phyloP scores from a whole-genome alignment of 2,797 vertebrate genomes.

The Glyptemys insculpta region DNA sequence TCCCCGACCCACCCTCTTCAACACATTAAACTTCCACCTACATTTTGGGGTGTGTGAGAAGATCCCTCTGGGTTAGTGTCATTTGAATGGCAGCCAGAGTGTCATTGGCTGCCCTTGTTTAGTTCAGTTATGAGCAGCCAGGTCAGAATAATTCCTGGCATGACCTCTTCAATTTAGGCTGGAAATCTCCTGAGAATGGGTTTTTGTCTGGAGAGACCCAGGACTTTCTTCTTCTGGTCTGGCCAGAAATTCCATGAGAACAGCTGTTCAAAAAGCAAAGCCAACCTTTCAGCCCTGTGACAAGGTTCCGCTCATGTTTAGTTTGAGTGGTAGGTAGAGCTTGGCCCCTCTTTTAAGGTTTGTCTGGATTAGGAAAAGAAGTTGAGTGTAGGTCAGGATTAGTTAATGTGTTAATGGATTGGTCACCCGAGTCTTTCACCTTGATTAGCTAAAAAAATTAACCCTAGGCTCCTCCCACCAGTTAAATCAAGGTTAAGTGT shows the following conservation, averaged over 20 bases:
- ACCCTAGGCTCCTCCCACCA: not conserved
- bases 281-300: not conserved
- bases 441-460: not conserved
- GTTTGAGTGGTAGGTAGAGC: not conserved
- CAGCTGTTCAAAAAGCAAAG: not conserved
- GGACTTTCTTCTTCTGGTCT: not conserved
- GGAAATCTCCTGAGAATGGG: not conserved
- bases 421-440: not conserved
- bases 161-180: not conserved
- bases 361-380: not conserved
- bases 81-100: not conserved
- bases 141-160: not conserved
- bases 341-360: not conserved
- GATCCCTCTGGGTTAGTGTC: not conserved
- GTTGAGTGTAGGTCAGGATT: not conserved
- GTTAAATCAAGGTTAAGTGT: not conserved
- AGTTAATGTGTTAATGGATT: not conserved
- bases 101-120: not conserved
- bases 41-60: not conserved
- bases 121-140: not conserved
- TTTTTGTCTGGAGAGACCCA: not conserved
- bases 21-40: not conserved
- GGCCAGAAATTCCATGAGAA: not conserved
- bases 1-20: not conserved
- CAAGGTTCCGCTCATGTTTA: not conserved